These are phyloP conservation scores for Pandion haliaetus DNA, from an alignment of 2,113 vertebrate genomes.

Conservation along the genomic window DNA sequence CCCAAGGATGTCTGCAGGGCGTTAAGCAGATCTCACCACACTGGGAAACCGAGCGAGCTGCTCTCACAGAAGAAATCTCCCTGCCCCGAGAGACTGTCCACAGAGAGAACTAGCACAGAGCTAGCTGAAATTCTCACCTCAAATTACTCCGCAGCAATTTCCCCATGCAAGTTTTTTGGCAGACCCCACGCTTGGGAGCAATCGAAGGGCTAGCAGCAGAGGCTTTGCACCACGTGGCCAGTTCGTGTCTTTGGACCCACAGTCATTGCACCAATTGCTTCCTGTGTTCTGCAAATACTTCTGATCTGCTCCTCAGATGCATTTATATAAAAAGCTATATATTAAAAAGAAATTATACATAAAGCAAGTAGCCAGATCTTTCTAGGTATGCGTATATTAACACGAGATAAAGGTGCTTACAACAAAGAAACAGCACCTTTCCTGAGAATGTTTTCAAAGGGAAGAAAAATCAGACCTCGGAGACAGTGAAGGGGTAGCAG, in stretches of 20 bases:
- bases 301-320: background rate
- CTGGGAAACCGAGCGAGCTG: accelerated
- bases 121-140: background rate
- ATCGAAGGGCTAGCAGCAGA: background rate
- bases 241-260: background rate
- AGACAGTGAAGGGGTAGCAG: background rate
- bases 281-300: background rate
- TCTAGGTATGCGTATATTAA: accelerated
- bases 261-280: background rate
- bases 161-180: accelerated
- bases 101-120: background rate
- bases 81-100: background rate
- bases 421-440: background rate
- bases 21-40: background rate
- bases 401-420: background rate
- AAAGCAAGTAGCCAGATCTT: background rate
- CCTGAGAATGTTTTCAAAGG: background rate
- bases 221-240: accelerated
- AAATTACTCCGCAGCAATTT: background rate
- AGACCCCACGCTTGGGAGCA: background rate
- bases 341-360: background rate
- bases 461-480: accelerated
- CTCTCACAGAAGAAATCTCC: background rate
- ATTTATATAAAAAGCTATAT: background rate
- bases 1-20: accelerated